Evolutionary conservation across 2,113 vertebrate species (phyloP), one percentile per base, ranked within the genome.

Genomic region (Scomber scombrus): DNA sequence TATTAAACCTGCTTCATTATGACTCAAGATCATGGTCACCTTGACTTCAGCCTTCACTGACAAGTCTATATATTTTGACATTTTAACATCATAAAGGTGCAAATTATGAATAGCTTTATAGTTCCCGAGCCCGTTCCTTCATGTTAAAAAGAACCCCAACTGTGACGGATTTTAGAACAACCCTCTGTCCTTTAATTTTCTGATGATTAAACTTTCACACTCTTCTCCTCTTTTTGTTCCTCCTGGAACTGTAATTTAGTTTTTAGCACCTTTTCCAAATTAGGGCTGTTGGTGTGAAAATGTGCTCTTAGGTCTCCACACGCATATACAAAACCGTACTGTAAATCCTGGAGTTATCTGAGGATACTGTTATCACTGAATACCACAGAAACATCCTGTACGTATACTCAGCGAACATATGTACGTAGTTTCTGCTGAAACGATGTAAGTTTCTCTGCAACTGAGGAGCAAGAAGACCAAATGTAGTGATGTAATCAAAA

Each of bases 401-500:
- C 34, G 43, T 68, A 56, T 69, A 31, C 13, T 74, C 1, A 51
- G 29, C 51, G 49, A 50, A 71, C 18, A 46, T 13, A 40, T 9
- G 8, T 40, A 40, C 9, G 8, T 40, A 9, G 34, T 9, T 40
- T 40, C 34, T 40, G 8, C 34, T 40, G 29, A 55, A 78, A 68
- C 0, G 3, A 5, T 65, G 34, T 21, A 26, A 12, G 18, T 58
- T 8, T 47, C 3, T 2, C 15, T 46, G 51, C 31, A 69, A 52
- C 45, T 64, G 12, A 75, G 14, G 16, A 62, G 34, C 11, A 18
- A 46, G 16, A 54, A 23, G 11, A 70, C 11, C 52, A 15, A 63
- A 67, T 64, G 60, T 5, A 43, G 31, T 80, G 77, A 89, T 88
- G 85, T 77, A 87, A 90, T 88, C 50, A 82, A 71, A 74, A 23